Evolutionary conservation across 2,888 invertebrate species (phyloP), one percentile per base, ranked within the genome.

Genomic region (Ichneumoninae sp.): DNA sequence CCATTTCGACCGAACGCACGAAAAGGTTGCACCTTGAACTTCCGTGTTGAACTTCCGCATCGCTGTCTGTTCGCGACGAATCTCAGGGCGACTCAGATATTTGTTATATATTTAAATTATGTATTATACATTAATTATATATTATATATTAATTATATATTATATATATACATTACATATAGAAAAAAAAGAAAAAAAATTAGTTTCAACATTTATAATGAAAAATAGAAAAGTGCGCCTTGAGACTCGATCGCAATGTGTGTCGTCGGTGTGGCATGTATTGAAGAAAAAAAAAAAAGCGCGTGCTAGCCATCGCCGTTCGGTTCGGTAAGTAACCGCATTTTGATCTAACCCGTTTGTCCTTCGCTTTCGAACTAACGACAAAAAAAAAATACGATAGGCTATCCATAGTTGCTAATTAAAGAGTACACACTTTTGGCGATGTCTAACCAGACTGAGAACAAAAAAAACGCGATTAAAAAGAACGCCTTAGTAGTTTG

Each of bases 291-390:
- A 40, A 75, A 52, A 65, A 79, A 47, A 86, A 87, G 81, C 86
- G 87, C 86, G 70, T 57, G 71, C 81, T 85, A 88, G 81, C 88
- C 86, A 87, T 81, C 87, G 81, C 77, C 85, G 76, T 65, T 86
- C 84, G 77, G 62, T 77, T 83, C 83, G 90, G 90, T 90, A 89
- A 90, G 90, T 90, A 89, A 88, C 84, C 84, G 89, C 89, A 88
- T 86, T 86, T 84, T 86, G 50, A 70, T 66, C 75, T 68, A 70
- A 69, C 26, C 60, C 40, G 33, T 81, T 74, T 60, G 87, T 84
- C 86, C 79, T 80, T 86, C 69, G 84, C 84, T 81, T 82, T 76
- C 70, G n/a, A 82, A 79, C 79, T 82, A 82, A 84, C 70, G 60
- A 76, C 75, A 60, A 30, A 60, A 60, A 19, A 50, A 52, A 52